These are phyloP conservation scores for Labia minor DNA, from an alignment of 2,888 invertebrate species.

Conservation along the genomic window DNA sequence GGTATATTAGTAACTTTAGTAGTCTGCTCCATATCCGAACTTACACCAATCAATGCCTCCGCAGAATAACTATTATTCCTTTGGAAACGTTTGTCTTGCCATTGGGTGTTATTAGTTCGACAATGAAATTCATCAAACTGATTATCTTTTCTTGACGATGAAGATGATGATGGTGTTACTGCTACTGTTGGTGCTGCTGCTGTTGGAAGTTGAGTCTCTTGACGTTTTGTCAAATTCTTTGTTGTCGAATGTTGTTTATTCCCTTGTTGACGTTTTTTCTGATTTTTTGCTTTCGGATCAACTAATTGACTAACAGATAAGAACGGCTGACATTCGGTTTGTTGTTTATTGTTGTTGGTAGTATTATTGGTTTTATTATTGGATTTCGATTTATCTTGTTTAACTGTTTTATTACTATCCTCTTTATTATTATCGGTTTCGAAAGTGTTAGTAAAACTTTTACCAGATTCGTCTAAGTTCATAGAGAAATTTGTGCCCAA, in stretches of 20 bases:
- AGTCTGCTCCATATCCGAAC: conserved; percentile 18
- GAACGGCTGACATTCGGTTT: conserved; percentile 32
- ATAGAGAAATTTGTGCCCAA: conserved; percentile 33
- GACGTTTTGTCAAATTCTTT: neutral
- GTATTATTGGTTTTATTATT: too few species aligned
- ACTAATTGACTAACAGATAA: conserved; percentile 54
- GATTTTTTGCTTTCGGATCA: conserved; percentile 39
- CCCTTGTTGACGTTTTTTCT: conserved; percentile 15
- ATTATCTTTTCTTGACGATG: conserved; percentile 2
- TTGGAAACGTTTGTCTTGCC: neutral
- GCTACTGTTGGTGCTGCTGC: conserved; percentile 13
- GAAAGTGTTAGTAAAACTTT: neutral
- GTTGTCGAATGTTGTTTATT: conserved; percentile 17
- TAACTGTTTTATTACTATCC: too few species aligned
- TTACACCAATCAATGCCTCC: conserved; percentile 35
- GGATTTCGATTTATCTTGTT: conserved; percentile 8
- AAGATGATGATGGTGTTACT: conserved; percentile 2
- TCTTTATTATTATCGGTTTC: conserved; percentile 15
- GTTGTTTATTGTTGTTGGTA: too few species aligned
- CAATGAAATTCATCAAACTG: neutral
- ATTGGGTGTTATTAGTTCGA: neutral
- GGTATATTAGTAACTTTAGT: conserved; percentile 23
- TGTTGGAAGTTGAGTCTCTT: too few species aligned
- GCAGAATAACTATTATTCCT: conserved; percentile 36
- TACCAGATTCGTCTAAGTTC: neutral